Base-by-base conservation (phyloP, 2,888 invertebrate genomes). In the Hemicrepidius hirtus region DNA sequence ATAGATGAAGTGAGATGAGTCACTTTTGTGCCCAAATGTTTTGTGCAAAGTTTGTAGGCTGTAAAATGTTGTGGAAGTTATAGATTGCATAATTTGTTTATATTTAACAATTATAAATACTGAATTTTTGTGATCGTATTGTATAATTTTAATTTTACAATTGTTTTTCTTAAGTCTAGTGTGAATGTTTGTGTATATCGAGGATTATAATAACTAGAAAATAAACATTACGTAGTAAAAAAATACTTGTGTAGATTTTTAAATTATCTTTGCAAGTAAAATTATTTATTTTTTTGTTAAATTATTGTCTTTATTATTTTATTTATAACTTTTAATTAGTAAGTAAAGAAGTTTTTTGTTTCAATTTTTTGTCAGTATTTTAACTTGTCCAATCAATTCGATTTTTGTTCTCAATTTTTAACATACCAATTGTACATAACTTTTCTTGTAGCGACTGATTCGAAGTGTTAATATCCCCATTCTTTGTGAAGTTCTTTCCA, bases 91-190 rank as follows among this genome's bases (percentile, higher is more conserved):
- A 35, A 41, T 68, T 68, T 62, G 50, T 62, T 68, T 68, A 68
- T 62, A 49, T 68, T 62, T 59, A 59, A 16, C 57, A 37, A 32
- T 71, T 64, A 59, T 50, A 62, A 66, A 72, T 68, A 68, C 67
- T 63, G 67, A 73, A 69, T 66, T 66, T 70, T 73, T 73, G 73
- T 73, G 73, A 73, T 73, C 73, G 73, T 73, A 73, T 73, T 59
- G 35, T 69, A 71, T 73, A 73, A 68, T 73, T 67, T 53, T 60
- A 53, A 62, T 24, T 55, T 53, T 68, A 49, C 50, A 59, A 40
- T 21, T 50, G 21, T 50, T 67, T 62, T 64, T 59, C 59, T 59
- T 69, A 70, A 73, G 73, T 73, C 73, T 59, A 63, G 69, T 66
- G 73, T 73, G 73, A 69, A 66, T 73, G 73, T 73, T 65, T 68